phyloP scores from a whole-genome alignment of 2,113 vertebrate genomes.

The Arenaria interpres region DNA sequence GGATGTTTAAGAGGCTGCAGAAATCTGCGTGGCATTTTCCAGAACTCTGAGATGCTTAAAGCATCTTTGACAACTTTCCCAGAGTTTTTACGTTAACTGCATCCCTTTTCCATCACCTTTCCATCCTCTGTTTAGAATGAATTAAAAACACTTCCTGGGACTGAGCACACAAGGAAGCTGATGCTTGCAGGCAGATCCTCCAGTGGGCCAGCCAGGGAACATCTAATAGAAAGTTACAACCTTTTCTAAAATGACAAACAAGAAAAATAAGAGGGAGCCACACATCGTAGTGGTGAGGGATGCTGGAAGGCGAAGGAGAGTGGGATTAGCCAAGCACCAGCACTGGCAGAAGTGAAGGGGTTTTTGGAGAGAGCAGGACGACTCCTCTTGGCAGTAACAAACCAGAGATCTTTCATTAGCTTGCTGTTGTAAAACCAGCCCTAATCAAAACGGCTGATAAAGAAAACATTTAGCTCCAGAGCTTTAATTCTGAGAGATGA shows the following conservation, averaged over 20 bases:
- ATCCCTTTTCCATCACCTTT: not conserved
- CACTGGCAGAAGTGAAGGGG: rapidly evolving
- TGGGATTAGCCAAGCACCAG: not conserved
- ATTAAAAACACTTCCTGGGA: not conserved
- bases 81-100: not conserved
- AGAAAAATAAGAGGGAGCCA: not conserved
- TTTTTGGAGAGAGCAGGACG: not conserved
- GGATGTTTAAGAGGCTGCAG: not conserved
- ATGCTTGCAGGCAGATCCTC: not conserved
- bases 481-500: not conserved
- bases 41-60: not conserved
- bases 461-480: not conserved
- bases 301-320: not conserved
- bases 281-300: not conserved
- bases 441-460: not conserved
- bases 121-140: not conserved
- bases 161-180: not conserved
- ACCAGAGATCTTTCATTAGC: not conserved
- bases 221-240: not conserved
- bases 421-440: not conserved
- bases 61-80: not conserved
- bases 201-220: not conserved
- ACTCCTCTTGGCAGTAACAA: not conserved
- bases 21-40: not conserved
- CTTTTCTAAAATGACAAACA: not conserved